phyloP scores from a whole-genome alignment of 1,140 invertebrate genomes.

The Oreohelix idahoensis region DNA sequence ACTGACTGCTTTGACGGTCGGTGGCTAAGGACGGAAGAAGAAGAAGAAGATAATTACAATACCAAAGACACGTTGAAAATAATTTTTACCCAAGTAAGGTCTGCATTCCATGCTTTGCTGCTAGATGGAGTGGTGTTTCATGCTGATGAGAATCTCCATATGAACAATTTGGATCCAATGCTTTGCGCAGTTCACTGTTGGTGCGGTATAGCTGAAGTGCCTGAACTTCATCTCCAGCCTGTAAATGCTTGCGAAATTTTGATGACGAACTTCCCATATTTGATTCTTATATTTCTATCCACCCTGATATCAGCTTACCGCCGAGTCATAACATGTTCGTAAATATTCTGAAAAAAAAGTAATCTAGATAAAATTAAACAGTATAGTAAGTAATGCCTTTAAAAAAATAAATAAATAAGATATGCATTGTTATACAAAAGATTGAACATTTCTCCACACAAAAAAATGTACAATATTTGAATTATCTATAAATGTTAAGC shows the following conservation, averaged over 20 bases:
- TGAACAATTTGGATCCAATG: constrained; percentile 81
- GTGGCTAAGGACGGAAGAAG: too few species aligned
- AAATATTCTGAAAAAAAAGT: neutral
- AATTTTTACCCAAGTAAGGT: constrained; percentile 77
- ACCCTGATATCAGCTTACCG: neutral
- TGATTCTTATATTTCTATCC: neutral
- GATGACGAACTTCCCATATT: constrained; percentile 82
- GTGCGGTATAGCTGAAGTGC: constrained; percentile 80
- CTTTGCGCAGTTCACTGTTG: constrained; percentile 79
- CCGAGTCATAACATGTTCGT: neutral
- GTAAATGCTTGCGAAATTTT: constrained; percentile 82
- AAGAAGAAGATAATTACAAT: too few species aligned
- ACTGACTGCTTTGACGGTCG: too few species aligned
- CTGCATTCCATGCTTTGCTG: constrained; percentile 81
- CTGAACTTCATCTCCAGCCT: constrained; percentile 82
- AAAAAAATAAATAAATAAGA: neutral
- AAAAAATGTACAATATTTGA: neutral
- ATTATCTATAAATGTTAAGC: neutral
- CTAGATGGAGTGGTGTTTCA: constrained; percentile 82
- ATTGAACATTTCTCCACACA: neutral
- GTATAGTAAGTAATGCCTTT: neutral
- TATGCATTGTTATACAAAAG: neutral
- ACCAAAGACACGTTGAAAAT: neutral
- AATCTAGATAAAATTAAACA: neutral
- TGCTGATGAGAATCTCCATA: constrained; percentile 81